Conservation (phyloP, 2,113 vertebrate species). For the Agapornis roseicollis region DNA sequence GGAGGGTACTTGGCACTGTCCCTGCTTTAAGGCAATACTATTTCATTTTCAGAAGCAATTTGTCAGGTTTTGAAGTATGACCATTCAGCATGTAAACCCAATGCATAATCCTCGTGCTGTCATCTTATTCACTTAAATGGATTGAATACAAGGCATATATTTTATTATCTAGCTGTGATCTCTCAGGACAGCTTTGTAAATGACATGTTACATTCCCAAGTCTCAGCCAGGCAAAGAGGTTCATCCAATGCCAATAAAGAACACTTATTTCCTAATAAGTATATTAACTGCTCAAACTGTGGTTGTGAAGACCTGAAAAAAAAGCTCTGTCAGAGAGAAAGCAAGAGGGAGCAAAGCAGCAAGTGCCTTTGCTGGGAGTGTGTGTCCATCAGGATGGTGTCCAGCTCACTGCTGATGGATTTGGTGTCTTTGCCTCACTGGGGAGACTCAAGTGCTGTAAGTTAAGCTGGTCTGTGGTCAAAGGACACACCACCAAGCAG, state of each 20-base stretch:
- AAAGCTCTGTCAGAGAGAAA: neutral
- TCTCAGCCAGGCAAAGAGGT: slow-evolving; percentile 16
- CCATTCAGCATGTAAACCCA: slow-evolving; percentile 8
- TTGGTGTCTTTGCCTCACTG: accelerated
- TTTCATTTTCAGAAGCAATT: slow-evolving; percentile 36
- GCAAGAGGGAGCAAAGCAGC: accelerated
- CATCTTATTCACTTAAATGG: slow-evolving; percentile 36
- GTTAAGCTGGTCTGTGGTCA: neutral
- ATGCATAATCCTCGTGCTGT: neutral
- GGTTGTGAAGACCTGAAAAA: neutral
- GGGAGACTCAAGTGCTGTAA: neutral
- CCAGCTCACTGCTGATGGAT: neutral
- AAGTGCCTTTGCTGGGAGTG: accelerated
- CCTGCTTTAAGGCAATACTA: neutral
- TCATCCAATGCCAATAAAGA: slow-evolving; percentile 42
- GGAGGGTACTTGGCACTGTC: neutral
- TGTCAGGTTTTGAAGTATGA: neutral
- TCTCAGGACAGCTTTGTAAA: slow-evolving; percentile 41
- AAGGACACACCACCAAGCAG: neutral
- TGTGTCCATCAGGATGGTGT: accelerated
- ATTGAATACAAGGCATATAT: neutral
- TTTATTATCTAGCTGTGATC: slow-evolving; percentile 38
- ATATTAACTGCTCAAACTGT: slow-evolving; percentile 2
- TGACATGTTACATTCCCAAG: slow-evolving; percentile 42
- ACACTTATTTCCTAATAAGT: slow-evolving; percentile 64